Conservation (phyloP, 2,113 vertebrate genomes). For the Globicephala melas region DNA sequence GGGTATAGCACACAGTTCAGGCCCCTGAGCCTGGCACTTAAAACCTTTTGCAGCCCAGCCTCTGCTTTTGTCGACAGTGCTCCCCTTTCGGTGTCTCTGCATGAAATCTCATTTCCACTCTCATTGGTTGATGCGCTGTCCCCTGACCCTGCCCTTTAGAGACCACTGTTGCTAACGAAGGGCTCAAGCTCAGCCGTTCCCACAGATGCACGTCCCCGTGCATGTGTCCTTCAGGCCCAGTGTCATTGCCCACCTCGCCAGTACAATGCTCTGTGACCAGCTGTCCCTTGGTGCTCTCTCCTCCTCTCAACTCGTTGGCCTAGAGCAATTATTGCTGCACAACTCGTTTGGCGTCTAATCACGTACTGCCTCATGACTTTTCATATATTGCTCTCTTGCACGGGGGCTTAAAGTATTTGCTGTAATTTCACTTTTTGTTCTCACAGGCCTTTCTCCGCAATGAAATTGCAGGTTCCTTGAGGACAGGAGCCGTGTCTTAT, state of each 20-base stretch:
- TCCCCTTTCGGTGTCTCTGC: not conserved
- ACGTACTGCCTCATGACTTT: constrained; percentile 60
- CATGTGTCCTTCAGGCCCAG: not conserved
- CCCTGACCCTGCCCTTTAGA: not conserved
- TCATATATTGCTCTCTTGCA: constrained; percentile 41
- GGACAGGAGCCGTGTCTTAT: not conserved
- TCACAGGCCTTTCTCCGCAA: not conserved
- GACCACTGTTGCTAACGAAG: not conserved
- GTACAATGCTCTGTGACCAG: not conserved
- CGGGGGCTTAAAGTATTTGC: not conserved
- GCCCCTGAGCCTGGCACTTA: not conserved
- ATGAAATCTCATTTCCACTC: not conserved
- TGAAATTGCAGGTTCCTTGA: constrained; percentile 3
- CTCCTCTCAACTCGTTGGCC: constrained; percentile 32
- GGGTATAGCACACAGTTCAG: not conserved
- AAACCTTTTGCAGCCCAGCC: not conserved
- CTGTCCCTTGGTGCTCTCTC: not conserved
- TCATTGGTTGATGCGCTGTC: not conserved
- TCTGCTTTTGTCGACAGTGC: not conserved
- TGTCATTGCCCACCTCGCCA: not conserved
- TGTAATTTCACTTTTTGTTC: constrained; percentile 12
- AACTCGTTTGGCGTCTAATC: constrained; percentile 68
- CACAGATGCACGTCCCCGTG: not conserved
- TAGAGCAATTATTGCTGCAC: constrained; percentile 59
- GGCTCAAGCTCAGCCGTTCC: not conserved